Evolutionary conservation across 1,140 invertebrate species (phyloP).

Genomic region (Trichomalopsis sarcophagae): DNA sequence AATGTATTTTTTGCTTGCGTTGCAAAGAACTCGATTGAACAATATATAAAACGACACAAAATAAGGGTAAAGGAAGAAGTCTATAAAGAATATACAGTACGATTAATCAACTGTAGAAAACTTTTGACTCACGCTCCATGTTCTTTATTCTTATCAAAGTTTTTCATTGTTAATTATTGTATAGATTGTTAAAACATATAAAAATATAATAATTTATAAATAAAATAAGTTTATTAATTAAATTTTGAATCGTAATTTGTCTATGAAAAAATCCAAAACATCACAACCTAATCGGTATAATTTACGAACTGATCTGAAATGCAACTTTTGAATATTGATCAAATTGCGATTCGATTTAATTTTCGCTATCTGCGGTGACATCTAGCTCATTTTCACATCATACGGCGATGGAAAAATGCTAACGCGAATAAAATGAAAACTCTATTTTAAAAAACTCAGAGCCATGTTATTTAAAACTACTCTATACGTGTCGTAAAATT

Average conservation of each 20-base stretch:
- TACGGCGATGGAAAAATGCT: neutral
- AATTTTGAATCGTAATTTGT: neutral
- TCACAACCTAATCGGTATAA: neutral
- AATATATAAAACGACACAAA: too few relatives aligned
- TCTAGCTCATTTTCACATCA: too few relatives aligned
- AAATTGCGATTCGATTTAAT: neutral
- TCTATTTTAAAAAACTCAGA: neutral
- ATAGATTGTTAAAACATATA: conserved; percentile 17
- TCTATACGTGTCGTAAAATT: conserved; percentile 57
- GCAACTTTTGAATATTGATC: neutral
- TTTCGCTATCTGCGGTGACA: neutral
- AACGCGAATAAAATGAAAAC: neutral
- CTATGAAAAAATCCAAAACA: neutral
- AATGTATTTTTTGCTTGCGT: neutral
- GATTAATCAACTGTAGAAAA: neutral
- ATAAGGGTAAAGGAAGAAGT: neutral
- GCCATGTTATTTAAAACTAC: conserved; percentile 53
- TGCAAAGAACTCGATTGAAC: neutral
- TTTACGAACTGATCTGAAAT: conserved; percentile 17
- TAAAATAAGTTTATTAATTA: conserved; percentile 6
- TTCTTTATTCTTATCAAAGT: conserved; percentile 1
- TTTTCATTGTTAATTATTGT: conserved; percentile 26
- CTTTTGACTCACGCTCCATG: conserved; percentile 3
- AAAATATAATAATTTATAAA: neutral
- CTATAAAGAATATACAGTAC: neutral